Evolutionary conservation across 37 sponge, comb jelly and placozoan genomes (phyloP).

Genomic region (Amphimedon queenslandica): DNA sequence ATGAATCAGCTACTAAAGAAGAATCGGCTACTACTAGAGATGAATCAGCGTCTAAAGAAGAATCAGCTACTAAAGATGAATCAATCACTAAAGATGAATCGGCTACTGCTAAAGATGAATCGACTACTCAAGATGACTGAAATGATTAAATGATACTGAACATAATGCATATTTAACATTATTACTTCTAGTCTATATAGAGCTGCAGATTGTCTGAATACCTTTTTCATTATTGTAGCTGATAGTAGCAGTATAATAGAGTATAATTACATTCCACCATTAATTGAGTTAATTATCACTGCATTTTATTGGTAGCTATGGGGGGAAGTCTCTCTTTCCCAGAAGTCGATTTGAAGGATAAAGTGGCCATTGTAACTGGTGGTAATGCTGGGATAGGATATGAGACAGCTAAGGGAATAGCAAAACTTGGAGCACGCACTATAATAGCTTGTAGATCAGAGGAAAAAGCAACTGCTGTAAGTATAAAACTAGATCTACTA

Average conservation of each 20-base stretch:
- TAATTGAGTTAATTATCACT: background rate
- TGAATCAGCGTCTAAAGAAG: too few relatives aligned
- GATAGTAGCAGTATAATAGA: background rate
- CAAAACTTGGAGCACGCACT: constrained; percentile 71
- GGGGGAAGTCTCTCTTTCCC: constrained; percentile 50
- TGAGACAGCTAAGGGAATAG: constrained; percentile 71
- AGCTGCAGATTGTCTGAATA: background rate
- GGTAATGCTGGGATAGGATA: constrained; percentile 84
- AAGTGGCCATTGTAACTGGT: constrained; percentile 75
- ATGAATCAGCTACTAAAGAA: too few relatives aligned
- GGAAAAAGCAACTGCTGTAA: constrained; percentile 57
- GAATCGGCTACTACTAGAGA: too few relatives aligned
- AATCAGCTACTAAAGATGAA: background rate
- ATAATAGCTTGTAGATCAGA: constrained; percentile 72
- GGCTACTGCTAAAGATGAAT: too few relatives aligned
- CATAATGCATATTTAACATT: background rate
- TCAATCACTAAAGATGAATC: background rate
- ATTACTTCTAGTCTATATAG: background rate
- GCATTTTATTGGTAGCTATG: constrained; percentile 6
- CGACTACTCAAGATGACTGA: background rate
- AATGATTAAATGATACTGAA: background rate
- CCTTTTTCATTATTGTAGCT: background rate
- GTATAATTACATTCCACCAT: background rate
- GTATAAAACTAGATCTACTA: background rate
- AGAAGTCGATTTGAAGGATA: constrained; percentile 51